phyloP scores from a whole-genome alignment of 64 coral and sea anemone genomes.

The Pocillopora damicornis region DNA sequence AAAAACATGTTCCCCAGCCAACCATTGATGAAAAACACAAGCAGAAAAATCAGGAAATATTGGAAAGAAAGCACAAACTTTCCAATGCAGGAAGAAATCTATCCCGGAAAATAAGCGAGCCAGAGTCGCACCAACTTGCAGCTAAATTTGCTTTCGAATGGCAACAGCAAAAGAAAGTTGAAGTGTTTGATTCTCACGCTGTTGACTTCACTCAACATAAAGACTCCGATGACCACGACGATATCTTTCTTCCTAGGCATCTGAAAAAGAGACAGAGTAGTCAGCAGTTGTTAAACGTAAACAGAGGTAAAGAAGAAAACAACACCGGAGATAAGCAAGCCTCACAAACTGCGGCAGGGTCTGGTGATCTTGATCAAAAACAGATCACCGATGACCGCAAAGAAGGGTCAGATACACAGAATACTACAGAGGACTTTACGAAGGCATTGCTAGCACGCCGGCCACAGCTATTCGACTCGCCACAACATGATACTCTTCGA shows the following conservation, averaged over 20 bases:
- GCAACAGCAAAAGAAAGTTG: slow-evolving; percentile 11
- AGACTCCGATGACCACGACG: background rate
- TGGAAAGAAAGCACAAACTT: slow-evolving; percentile 3
- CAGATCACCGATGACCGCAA: background rate
- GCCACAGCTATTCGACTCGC: background rate
- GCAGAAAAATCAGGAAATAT: slow-evolving; percentile 8
- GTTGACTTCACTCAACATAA: background rate
- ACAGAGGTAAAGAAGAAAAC: background rate
- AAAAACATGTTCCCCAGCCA: background rate
- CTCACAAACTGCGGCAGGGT: background rate
- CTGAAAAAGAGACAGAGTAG: slow-evolving; percentile 11
- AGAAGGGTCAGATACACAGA: background rate
- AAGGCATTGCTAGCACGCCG: background rate
- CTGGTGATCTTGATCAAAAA: background rate
- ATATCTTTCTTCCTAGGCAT: slow-evolving; percentile 11
- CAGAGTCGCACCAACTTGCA: background rate
- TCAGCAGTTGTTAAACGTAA: background rate
- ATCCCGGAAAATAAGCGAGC: background rate
- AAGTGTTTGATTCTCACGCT: slow-evolving; percentile 1
- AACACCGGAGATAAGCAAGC: background rate
- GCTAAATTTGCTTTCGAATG: slow-evolving; percentile 13
- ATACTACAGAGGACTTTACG: background rate
- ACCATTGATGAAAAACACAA: slow-evolving; percentile 12
- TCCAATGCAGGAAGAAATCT: background rate
- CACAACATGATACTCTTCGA: background rate